phyloP scores from a whole-genome alignment of 2,113 vertebrate species.

The Daphoenositta chrysoptera region DNA sequence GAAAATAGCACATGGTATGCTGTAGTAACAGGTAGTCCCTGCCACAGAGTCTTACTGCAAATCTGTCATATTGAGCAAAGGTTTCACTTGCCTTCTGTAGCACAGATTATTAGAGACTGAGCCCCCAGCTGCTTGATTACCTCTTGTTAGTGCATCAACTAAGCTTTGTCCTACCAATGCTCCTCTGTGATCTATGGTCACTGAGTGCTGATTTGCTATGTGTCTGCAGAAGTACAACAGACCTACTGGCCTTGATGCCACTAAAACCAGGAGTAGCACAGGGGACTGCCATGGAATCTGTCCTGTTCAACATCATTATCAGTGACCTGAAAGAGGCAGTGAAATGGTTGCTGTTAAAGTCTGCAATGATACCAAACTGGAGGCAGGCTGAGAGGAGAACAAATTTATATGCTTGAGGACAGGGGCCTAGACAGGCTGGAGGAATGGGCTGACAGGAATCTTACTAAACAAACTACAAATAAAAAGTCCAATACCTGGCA shows the following conservation, averaged over 20 bases:
- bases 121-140: neutral
- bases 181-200: neutral
- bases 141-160: neutral
- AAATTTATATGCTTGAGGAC: neutral
- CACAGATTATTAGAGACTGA: neutral
- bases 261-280: neutral
- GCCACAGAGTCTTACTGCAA: neutral
- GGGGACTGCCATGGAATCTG: neutral
- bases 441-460: neutral
- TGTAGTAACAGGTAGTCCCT: neutral
- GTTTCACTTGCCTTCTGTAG: neutral
- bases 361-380: neutral
- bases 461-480: neutral
- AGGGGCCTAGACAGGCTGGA: neutral
- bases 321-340: neutral
- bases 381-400: neutral
- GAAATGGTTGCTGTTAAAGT: neutral
- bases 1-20: neutral
- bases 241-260: neutral
- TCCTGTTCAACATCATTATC: neutral
- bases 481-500: neutral
- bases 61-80: neutral
- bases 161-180: neutral
- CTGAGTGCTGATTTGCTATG: neutral
- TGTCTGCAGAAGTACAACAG: slow-evolving; percentile 33